Evolutionary conservation across 2,113 vertebrate genomes (phyloP).

Genomic region (Pheucticus melanocephalus): DNA sequence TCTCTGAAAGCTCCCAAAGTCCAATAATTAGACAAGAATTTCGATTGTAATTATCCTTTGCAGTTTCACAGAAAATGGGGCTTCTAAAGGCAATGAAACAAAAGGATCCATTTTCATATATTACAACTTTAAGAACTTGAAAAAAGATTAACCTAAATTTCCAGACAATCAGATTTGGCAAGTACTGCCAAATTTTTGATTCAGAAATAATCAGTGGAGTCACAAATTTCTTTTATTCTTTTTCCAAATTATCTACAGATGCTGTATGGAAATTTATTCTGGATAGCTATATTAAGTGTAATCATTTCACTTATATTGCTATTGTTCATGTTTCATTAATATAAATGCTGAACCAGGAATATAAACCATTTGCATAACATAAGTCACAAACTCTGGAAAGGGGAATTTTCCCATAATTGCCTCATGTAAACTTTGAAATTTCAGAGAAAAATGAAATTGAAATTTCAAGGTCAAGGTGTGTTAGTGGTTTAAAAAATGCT

Average conservation of each 20-base stretch:
- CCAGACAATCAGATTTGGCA: not conserved
- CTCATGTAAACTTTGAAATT: not conserved
- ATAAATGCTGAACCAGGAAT: conserved; percentile 27
- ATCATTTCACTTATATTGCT: conserved; percentile 53
- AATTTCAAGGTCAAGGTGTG: not conserved
- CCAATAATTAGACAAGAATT: not conserved
- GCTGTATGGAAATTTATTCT: conserved; percentile 37
- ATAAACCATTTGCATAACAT: conserved; percentile 1
- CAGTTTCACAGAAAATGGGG: not conserved
- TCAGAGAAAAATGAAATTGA: not conserved
- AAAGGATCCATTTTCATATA: not conserved
- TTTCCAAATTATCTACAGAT: conserved; percentile 56
- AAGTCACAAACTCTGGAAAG: not conserved
- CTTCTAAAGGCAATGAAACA: not conserved
- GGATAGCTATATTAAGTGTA: conserved; percentile 44
- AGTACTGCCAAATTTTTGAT: not conserved
- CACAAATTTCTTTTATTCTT: conserved; percentile 41
- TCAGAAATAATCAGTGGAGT: conserved; percentile 16
- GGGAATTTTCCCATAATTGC: not conserved
- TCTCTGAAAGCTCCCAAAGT: not conserved
- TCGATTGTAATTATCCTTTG: not conserved
- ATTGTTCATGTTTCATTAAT: conserved; percentile 61
- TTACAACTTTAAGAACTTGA: not conserved
- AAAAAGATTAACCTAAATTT: not conserved
- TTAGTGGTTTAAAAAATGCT: not conserved